Evolutionary conservation across 2,797 vertebrate genomes (phyloP).

Genomic region (Acridotheres tristis): DNA sequence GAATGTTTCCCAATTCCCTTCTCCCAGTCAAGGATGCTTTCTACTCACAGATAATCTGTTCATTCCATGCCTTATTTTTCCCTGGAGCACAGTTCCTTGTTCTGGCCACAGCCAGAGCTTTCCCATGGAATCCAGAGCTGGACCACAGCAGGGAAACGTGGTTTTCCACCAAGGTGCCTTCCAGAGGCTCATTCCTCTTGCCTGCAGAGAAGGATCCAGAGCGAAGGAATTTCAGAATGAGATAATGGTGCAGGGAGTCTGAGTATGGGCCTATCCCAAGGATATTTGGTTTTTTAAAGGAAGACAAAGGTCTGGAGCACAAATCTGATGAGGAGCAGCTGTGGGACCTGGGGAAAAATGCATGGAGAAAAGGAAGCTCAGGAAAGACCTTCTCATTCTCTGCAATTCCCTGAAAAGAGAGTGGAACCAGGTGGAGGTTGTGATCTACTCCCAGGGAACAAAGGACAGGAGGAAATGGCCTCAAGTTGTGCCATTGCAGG

Average conservation of each 20-base stretch:
- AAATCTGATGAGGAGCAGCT: neutral
- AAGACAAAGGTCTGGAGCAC: neutral
- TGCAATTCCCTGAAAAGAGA: neutral
- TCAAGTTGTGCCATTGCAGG: neutral
- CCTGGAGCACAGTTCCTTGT: neutral
- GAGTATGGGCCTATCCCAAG: neutral
- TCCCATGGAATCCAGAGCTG: neutral
- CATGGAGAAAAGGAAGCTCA: neutral
- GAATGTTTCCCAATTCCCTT: neutral
- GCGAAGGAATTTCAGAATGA: neutral
- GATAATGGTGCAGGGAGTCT: neutral
- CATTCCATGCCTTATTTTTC: neutral
- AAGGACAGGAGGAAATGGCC: neutral
- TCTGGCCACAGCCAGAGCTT: neutral
- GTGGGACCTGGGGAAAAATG: neutral
- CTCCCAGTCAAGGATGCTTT: neutral
- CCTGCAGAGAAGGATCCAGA: neutral
- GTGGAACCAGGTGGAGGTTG: accelerated
- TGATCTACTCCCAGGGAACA: neutral
- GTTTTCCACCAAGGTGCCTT: neutral
- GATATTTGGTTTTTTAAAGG: neutral
- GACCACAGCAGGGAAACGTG: accelerated
- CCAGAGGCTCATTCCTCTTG: neutral
- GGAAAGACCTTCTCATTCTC: neutral
- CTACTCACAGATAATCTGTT: neutral